Percentiles rank a stretch among this genome's conserved stretches.
These are phyloP conservation scores for Anser brachyrhynchus DNA, from an alignment of 2,113 vertebrate genomes.

Conservation along the genomic window DNA sequence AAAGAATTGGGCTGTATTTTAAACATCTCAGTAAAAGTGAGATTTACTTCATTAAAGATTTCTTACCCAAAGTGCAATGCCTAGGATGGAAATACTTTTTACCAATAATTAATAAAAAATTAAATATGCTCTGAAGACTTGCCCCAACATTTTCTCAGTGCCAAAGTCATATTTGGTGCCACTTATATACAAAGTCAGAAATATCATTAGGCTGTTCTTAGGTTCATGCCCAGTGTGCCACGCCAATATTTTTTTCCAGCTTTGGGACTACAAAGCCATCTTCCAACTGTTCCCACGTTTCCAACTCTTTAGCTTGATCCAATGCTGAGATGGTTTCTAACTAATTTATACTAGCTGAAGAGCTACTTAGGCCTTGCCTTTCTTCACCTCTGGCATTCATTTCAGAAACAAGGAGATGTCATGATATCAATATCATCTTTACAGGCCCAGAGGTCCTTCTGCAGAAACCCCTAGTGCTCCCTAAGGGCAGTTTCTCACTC, in stretches of 20 bases:
- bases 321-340: not conserved
- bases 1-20: not conserved
- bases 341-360: not conserved
- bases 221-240: too few relatives aligned
- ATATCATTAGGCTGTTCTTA: not conserved
- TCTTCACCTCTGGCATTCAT: not conserved
- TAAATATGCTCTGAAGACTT: not conserved
- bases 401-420: not conserved
- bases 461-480: not conserved
- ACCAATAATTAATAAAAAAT: not conserved
- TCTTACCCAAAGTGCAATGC: not conserved
- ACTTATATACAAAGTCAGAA: not conserved
- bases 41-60: not conserved
- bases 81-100: not conserved
- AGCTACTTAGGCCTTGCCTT: not conserved
- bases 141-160: fast-evolving
- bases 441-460: not conserved
- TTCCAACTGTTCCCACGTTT: not conserved
- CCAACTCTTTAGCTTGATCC: not conserved
- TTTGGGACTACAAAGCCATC: not conserved
- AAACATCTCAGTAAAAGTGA: not conserved
- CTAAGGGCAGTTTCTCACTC: not conserved
- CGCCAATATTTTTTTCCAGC: too few relatives aligned
- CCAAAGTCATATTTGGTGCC: not conserved
- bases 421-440: not conserved